Conservation (phyloP, 2,113 vertebrate genomes). For the Pseudois nayaur region DNA sequence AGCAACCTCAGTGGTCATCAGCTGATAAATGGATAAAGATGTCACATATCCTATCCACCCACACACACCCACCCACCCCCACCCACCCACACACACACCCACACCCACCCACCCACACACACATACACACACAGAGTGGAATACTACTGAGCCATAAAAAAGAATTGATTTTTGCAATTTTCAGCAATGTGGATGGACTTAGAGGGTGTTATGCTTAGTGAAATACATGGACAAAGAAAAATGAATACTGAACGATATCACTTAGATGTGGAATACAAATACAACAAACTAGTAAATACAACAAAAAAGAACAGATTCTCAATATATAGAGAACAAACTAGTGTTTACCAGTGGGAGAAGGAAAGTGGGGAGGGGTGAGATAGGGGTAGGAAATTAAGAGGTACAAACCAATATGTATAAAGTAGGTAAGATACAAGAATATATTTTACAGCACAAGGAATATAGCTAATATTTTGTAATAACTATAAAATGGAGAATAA, state of each 20-base stretch:
- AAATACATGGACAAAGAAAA: neutral
- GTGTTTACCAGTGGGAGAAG: neutral
- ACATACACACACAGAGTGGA: neutral
- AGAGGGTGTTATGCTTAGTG: neutral
- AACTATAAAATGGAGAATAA: neutral
- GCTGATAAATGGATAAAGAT: neutral
- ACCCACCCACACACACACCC: neutral
- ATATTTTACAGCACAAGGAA: neutral
- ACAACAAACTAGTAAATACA: neutral
- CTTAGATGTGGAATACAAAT: neutral
- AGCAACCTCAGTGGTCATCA: neutral
- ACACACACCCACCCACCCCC: rapidly evolving
- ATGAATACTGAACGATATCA: neutral
- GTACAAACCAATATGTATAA: neutral
- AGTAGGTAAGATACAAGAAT: neutral
- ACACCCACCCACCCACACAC: neutral
- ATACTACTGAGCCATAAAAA: neutral
- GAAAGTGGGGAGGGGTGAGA: neutral
- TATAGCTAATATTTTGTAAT: neutral
- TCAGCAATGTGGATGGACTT: neutral
- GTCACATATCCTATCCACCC: rapidly evolving
- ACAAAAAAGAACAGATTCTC: neutral
- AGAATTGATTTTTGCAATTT: neutral
- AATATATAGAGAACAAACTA: neutral
- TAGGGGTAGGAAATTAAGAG: neutral